These are phyloP conservation scores for Carcina quercana DNA, from an alignment of 2,888 invertebrate genomes.

Conservation along the genomic window DNA sequence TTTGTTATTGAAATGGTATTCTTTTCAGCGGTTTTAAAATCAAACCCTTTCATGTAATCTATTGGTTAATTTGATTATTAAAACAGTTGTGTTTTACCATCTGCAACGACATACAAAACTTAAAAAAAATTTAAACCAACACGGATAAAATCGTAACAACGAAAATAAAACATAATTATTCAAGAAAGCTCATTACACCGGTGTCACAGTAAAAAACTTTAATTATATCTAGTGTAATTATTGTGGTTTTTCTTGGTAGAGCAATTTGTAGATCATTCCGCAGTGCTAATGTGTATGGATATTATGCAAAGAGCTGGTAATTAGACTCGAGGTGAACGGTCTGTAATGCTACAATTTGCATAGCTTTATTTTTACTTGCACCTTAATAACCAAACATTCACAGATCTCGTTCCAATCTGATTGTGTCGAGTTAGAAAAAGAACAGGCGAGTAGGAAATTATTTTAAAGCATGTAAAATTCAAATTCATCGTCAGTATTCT, in stretches of 20 bases:
- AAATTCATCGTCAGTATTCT: no score
- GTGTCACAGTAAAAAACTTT: conserved; percentile 53
- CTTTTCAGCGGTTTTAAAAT: no score
- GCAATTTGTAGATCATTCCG: conserved; percentile 64
- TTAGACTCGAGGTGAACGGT: conserved; percentile 57
- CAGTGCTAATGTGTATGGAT: conserved; percentile 64
- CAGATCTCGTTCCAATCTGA: conserved; percentile 4
- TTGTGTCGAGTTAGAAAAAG: background rate
- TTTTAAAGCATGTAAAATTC: background rate
- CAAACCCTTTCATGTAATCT: no score
- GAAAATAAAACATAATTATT: no score
- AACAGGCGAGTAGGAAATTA: background rate
- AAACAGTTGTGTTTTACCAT: no score
- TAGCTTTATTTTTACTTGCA: conserved; percentile 31
- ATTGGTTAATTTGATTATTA: no score
- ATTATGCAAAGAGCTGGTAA: conserved; percentile 62
- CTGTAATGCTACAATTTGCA: conserved; percentile 51
- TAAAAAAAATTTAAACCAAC: no score
- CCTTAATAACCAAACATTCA: conserved; percentile 15
- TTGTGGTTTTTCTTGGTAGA: conserved; percentile 46
- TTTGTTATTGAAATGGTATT: no score
- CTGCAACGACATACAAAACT: no score
- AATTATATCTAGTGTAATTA: conserved; percentile 54
- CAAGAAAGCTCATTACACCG: no score
- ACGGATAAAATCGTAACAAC: no score